Evolutionary conservation across 2,888 invertebrate genomes (phyloP), one percentile per base, ranked within the genome.

Genomic region (Agriopis leucophaearia): DNA sequence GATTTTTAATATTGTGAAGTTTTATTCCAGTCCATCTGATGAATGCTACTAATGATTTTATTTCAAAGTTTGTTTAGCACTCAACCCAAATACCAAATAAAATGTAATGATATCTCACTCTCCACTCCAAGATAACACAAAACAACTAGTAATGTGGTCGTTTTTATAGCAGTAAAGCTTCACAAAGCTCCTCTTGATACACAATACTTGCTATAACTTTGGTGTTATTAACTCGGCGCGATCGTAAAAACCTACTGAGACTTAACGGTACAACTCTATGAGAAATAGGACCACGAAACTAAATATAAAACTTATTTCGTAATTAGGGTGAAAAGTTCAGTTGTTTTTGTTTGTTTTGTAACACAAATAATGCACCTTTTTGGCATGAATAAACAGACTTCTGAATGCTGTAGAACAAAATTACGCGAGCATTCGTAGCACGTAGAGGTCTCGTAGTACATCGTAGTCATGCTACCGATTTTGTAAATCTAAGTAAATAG

Each of bases 381-480:
- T 54, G 54, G 12, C 36, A n/a, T 45, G 47, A 35, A 45, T 36
- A 15, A 57, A 45, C 36, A n/a, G 10, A 10, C 45, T n/a, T 9
- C 13, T 35, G 44, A 57, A 45, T 8, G 15, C 35, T 57, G 44
- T n/a, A 6, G 45, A 45, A 44, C 44, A 47, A 35, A 57, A 54
- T 40, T 57, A 57, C 16, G 15, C 42, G 3, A 4, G 45, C 12
- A 57, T 64, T 56, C 35, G 56, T 47, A 56, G 50, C 64, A 69
- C 64, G 55, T 47, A 57, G 61, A 60, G 48, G 54, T 59, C n/a
- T 61, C 62, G 69, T 65, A 63, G 51, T 50, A 51, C 36, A n/a
- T 40, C 36, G 57, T 64, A 58, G 56, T 7, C 0, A 55, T 55
- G 35, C 56, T 56, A 63, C 50, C 18, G n/a, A 44, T 51, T 51